Conservation (phyloP, 2,797 vertebrate genomes). For the Zenarchopterus dispar region DNA sequence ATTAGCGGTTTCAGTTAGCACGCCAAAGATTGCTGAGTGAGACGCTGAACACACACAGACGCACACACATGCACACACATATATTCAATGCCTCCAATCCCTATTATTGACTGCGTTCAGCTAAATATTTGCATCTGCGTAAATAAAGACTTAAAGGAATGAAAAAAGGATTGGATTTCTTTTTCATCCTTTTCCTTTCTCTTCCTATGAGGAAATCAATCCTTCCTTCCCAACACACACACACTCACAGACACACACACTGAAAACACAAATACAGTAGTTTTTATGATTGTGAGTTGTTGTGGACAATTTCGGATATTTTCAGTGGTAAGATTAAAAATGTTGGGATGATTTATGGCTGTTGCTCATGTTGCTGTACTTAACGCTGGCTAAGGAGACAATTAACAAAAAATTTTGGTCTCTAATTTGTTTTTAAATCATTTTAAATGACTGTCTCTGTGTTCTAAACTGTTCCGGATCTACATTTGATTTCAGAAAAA, state of each 20-base stretch:
- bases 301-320: slow-evolving; percentile 9
- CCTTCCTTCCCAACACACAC: slow-evolving; percentile 14
- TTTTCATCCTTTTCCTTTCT: slow-evolving; percentile 58
- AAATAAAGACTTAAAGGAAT: slow-evolving; percentile 79
- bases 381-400: slow-evolving; percentile 18
- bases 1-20: slow-evolving; percentile 82
- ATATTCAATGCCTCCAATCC: slow-evolving; percentile 75
- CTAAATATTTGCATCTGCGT: slow-evolving; percentile 81
- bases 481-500: background rate
- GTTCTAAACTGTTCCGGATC: background rate
- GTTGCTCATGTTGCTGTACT: slow-evolving; percentile 11
- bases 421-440: background rate
- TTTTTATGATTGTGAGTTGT: slow-evolving; percentile 19
- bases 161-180: slow-evolving; percentile 71
- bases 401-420: slow-evolving; percentile 3
- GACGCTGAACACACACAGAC: slow-evolving; percentile 50
- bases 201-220: slow-evolving; percentile 78
- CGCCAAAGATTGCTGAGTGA: slow-evolving; percentile 74
- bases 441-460: background rate
- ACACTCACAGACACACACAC: slow-evolving; percentile 14
- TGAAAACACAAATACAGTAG: slow-evolving; percentile 16
- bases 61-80: slow-evolving; percentile 42
- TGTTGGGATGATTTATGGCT: slow-evolving; percentile 12
- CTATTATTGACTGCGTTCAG: slow-evolving; percentile 71
- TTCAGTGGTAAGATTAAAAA: slow-evolving; percentile 7